Evolutionary conservation across 2,797 vertebrate genomes (phyloP).

Genomic region (Microctenopoma stevenorrisi): DNA sequence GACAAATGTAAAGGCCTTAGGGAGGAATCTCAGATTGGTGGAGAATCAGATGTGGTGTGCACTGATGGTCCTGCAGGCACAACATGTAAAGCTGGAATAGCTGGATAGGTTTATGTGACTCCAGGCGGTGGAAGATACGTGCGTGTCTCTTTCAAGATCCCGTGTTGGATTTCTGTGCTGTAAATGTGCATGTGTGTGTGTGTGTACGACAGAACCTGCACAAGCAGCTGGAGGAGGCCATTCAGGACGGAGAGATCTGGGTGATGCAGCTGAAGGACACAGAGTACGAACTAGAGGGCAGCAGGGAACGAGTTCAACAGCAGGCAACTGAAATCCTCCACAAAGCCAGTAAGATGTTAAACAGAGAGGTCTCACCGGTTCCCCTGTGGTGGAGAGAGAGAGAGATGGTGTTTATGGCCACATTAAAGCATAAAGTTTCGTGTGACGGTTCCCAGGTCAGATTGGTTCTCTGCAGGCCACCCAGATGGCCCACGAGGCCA

Average conservation of each 20-base stretch:
- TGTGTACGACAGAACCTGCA: slow-evolving; percentile 88
- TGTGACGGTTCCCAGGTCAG: slow-evolving; percentile 86
- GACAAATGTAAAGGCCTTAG: slow-evolving; percentile 37
- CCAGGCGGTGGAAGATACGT: slow-evolving; percentile 2
- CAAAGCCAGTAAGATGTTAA: slow-evolving; percentile 90
- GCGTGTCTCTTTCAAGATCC: neutral
- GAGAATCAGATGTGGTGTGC: slow-evolving; percentile 46
- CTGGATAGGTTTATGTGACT: slow-evolving; percentile 9
- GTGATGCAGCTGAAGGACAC: slow-evolving; percentile 97
- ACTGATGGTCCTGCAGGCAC: slow-evolving; percentile 44
- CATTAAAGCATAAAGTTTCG: neutral
- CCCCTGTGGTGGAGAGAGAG: too few species aligned
- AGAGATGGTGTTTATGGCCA: too few species aligned
- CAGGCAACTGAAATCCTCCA: slow-evolving; percentile 96
- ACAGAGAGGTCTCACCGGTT: too few species aligned
- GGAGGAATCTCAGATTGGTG: slow-evolving; percentile 25
- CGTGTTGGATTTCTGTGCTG: neutral
- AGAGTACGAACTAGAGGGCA: slow-evolving; percentile 93
- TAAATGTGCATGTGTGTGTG: neutral
- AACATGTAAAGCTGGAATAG: slow-evolving; percentile 4
- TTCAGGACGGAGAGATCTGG: slow-evolving; percentile 93
- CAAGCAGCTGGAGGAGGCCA: slow-evolving; percentile 95
- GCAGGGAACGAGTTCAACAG: slow-evolving; percentile 93
- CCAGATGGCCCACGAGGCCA: slow-evolving; percentile 96
- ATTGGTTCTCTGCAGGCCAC: slow-evolving; percentile 97